phyloP scores from a whole-genome alignment of 1,140 invertebrate genomes.

The Saxidomus purpurata region DNA sequence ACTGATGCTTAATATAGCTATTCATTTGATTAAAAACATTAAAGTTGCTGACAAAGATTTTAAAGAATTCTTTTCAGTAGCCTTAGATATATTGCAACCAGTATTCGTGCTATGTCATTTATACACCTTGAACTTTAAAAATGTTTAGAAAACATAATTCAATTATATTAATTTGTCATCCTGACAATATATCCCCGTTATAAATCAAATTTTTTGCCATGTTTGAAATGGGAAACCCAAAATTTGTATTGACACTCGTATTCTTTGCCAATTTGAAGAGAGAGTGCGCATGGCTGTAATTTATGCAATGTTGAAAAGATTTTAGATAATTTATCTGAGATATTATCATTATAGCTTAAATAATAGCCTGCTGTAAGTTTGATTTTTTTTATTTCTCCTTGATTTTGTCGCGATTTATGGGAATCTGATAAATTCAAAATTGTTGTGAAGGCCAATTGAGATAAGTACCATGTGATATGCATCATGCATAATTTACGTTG shows the following conservation, averaged over 20 bases:
- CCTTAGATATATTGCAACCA: too few relatives aligned
- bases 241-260: constrained; percentile 1
- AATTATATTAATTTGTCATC: background rate
- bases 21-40: too few relatives aligned
- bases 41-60: too few relatives aligned
- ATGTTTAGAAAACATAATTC: background rate
- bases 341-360: constrained; percentile 18
- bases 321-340: background rate
- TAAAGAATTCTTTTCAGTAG: too few relatives aligned
- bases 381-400: background rate
- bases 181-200: background rate
- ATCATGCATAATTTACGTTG: background rate
- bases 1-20: too few relatives aligned
- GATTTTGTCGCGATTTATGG: constrained; percentile 24
- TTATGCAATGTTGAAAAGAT: background rate
- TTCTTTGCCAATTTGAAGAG: background rate
- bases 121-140: background rate
- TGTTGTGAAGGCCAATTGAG: background rate
- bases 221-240: constrained; percentile 19
- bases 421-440: constrained; percentile 30
- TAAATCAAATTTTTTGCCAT: constrained; percentile 13
- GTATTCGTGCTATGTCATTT: too few relatives aligned
- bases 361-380: background rate
- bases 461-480: background rate
- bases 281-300: background rate